Conservation (phyloP, 2,888 invertebrate genomes). For the Rhagonycha fulva region DNA sequence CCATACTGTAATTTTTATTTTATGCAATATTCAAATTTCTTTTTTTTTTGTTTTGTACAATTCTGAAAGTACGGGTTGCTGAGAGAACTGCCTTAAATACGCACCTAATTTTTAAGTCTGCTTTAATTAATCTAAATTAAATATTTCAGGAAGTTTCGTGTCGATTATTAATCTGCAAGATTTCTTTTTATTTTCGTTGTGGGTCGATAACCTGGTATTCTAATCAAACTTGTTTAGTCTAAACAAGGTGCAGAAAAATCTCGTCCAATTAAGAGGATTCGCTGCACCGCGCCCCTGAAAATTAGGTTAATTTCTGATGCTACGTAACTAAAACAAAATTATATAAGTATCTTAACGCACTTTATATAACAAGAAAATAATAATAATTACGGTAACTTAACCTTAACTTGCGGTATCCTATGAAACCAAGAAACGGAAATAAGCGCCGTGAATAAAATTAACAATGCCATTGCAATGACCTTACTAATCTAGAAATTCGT, state of each 20-base stretch:
- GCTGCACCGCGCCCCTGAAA: neutral
- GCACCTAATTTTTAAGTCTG: too few species aligned
- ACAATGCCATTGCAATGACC: constrained; percentile 5
- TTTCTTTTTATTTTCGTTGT: neutral
- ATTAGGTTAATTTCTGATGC: neutral
- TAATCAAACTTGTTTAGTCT: neutral
- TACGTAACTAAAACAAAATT: neutral
- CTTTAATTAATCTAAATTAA: neutral
- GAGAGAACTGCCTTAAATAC: too few species aligned
- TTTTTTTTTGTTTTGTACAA: too few species aligned
- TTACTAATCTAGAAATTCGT: neutral
- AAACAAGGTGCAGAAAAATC: neutral
- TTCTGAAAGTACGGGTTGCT: too few species aligned
- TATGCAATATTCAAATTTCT: too few species aligned
- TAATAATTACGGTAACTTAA: neutral
- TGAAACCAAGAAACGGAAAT: neutral
- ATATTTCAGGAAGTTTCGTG: neutral
- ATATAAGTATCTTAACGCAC: neutral
- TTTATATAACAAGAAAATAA: neutral
- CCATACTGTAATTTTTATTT: too few species aligned
- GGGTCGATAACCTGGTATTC: neutral
- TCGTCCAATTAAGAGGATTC: neutral
- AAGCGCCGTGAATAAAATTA: neutral
- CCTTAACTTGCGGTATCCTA: neutral
- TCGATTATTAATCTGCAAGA: neutral